These are phyloP conservation scores for Rachycentron canadum DNA, from an alignment of 2,797 vertebrate species.

Conservation along the genomic window DNA sequence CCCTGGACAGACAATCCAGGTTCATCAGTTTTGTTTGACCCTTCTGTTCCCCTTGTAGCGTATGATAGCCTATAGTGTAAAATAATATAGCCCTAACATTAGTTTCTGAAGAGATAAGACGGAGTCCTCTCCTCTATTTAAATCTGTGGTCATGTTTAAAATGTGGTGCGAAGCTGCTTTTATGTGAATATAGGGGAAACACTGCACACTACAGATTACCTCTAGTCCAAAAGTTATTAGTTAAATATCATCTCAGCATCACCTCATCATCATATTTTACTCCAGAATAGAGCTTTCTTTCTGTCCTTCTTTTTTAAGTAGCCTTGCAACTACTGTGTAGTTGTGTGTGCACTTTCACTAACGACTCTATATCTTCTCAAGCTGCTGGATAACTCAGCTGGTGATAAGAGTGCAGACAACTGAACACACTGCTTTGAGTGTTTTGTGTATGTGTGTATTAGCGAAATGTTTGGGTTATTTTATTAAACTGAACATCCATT, in stretches of 20 bases:
- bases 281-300: no score
- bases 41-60: no score
- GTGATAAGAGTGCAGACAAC: conserved; percentile 18
- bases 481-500: conserved; percentile 51
- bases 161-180: no score
- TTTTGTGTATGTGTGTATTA: conserved; percentile 23
- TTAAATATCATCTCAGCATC: not conserved
- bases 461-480: conserved; percentile 29
- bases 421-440: conserved; percentile 15
- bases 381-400: conserved; percentile 11
- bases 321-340: not conserved
- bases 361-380: conserved; percentile 21
- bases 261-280: not conserved
- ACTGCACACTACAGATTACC: not conserved
- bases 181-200: no score
- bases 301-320: not conserved
- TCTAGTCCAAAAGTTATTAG: not conserved
- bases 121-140: no score
- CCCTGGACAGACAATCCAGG: no score
- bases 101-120: no score
- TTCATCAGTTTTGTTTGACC: no score
- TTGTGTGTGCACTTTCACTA: conserved; percentile 2
- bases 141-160: no score
- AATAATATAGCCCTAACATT: no score
- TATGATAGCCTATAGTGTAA: no score